Percentiles rank a stretch among this genome's conserved stretches.
phyloP scores from a whole-genome alignment of 2,797 vertebrate species.

The Vireo griseus region DNA sequence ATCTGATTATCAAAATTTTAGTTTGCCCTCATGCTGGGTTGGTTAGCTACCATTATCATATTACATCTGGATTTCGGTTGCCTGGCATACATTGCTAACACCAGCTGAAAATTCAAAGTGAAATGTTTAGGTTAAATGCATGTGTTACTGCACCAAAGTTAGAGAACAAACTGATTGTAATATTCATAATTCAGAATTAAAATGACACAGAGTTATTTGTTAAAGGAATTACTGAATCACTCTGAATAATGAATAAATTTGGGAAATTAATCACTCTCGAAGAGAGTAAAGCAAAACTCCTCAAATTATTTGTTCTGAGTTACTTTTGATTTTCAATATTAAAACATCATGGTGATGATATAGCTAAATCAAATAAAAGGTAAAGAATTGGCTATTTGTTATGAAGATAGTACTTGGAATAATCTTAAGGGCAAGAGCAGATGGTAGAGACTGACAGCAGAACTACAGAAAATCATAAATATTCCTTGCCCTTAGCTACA shows the following conservation, averaged over 20 bases:
- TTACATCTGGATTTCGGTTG: slow-evolving; percentile 44
- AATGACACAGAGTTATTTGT: slow-evolving; percentile 28
- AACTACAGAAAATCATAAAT: neutral
- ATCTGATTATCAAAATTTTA: slow-evolving; percentile 50
- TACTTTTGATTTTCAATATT: neutral
- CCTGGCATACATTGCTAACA: slow-evolving; percentile 20
- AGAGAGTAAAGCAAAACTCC: neutral
- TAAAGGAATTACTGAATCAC: slow-evolving; percentile 20
- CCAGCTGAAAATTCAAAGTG: slow-evolving; percentile 29
- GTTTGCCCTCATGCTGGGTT: slow-evolving; percentile 36
- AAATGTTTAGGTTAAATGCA: slow-evolving; percentile 25
- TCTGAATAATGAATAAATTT: slow-evolving; percentile 59
- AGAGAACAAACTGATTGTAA: slow-evolving; percentile 32
- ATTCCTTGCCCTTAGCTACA: neutral
- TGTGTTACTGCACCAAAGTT: neutral
- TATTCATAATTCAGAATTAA: slow-evolving; percentile 54
- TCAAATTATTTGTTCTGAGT: slow-evolving; percentile 26
- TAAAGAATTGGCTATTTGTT: neutral
- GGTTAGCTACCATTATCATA: slow-evolving; percentile 13
- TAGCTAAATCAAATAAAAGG: neutral
- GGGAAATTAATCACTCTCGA: neutral
- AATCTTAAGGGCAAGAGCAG: neutral
- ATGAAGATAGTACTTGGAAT: neutral
- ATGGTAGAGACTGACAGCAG: neutral
- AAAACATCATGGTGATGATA: neutral